Evolutionary conservation across 2,113 vertebrate species (phyloP).

Genomic region (Gymnarchus niloticus): DNA sequence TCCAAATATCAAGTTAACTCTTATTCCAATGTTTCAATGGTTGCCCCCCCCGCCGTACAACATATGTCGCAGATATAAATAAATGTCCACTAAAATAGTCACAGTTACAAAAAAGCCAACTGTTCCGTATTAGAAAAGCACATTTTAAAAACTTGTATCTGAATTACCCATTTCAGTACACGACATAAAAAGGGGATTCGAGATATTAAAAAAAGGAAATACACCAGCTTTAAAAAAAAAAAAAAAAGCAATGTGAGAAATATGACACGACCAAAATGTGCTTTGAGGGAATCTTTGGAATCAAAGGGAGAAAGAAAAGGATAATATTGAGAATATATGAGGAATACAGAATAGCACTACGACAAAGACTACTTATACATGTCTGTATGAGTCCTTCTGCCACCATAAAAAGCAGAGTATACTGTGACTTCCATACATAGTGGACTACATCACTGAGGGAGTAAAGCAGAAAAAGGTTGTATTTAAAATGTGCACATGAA

Average conservation of each 20-base stretch:
- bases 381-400: conserved; percentile 18
- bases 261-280: conserved; percentile 48
- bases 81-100: neutral
- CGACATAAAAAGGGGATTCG: conserved; percentile 1
- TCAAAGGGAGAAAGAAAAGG: conserved; percentile 50
- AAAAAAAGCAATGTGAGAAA: conserved; percentile 34
- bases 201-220: conserved; percentile 36
- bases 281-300: conserved; percentile 64
- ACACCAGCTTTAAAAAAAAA: conserved; percentile 31
- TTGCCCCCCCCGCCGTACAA: neutral
- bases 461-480: neutral
- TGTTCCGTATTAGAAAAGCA: neutral
- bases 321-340: conserved; percentile 46
- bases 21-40: neutral
- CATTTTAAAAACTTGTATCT: conserved; percentile 16
- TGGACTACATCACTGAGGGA: conserved; percentile 34
- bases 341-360: conserved; percentile 39
- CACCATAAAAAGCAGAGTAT: conserved; percentile 25
- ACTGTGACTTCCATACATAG: conserved; percentile 29
- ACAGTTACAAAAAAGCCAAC: neutral
- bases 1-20: conserved; percentile 8
- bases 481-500: conserved; percentile 16
- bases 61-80: neutral
- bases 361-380: conserved; percentile 31
- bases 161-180: conserved; percentile 23